Base-by-base conservation (phyloP, 1,140 invertebrate genomes). In the Ips nitidus region DNA sequence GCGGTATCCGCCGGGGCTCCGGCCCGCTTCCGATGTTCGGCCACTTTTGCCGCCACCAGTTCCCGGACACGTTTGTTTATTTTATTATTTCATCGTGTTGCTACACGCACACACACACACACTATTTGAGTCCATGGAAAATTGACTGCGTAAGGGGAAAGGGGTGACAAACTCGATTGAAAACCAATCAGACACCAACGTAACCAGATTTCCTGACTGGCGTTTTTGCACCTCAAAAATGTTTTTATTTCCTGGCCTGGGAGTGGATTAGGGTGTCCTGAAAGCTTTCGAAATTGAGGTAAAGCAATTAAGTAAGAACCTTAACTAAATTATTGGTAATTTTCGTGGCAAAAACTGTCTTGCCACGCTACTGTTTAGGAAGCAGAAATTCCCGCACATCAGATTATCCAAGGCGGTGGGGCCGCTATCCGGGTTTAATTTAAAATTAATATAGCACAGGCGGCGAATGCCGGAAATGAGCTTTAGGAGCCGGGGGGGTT, bases 391-490 rank as follows among this genome's bases (percentile, higher is more conserved):
- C 50, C 38, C 58, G 76, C 74, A 76, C 76, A 78, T 78, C 77
- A 82, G 84, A 85, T 85, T 83, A 85, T 84, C 84, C 75, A 76
- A 75, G 73, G 75, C 79, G 80, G 66, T 71, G 73, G 74, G 80
- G 78, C 78, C 77, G 77, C 82, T 83, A 84, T 83, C 82, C 83
- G 81, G 80, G 81, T 80, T 85, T 85, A 84, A 85, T 84, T 85
- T 84, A 85, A 84, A 85, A 85, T 84, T 85, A 85, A 85, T 84
- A 84, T 83, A 83, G 82, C 81, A 78, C 83, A 84, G 82, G 82
- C 83, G 83, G 83, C 82, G 80, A 81, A 77, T 80, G 74, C 82
- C 81, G 83, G 82, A 84, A 84, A 84, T 84, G 82, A 84, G 82
- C 80, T 84, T 83, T 82, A 81, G 82, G 69, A 73, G 76, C 72